Conservation (phyloP, 2,797 vertebrate species). For the Gallinago solitaria region DNA sequence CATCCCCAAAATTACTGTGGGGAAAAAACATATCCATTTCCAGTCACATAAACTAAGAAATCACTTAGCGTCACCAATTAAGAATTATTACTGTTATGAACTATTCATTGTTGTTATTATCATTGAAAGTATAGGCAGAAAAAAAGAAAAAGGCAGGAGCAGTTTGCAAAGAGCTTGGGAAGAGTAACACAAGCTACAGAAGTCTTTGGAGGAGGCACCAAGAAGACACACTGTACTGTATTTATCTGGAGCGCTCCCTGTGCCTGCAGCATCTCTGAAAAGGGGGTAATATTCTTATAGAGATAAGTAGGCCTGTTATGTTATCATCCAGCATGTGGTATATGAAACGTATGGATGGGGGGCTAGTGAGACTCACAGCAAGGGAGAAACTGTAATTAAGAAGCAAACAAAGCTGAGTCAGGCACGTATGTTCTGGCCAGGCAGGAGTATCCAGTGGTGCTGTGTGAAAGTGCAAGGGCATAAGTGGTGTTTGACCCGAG, state of each 20-base stretch:
- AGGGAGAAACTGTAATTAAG: not conserved
- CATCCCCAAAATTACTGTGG: not conserved
- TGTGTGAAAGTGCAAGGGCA: fast-evolving
- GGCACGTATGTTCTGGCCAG: not conserved
- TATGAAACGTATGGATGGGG: not conserved
- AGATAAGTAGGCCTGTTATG: not conserved
- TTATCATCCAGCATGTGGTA: not conserved
- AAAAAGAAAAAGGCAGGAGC: not conserved
- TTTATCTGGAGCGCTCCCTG: not conserved
- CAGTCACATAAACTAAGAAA: not conserved
- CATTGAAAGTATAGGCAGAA: not conserved
- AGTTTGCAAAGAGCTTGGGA: not conserved
- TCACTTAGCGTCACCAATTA: not conserved
- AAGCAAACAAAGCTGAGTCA: slow-evolving; percentile 19
- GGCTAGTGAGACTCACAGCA: not conserved
- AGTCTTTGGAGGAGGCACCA: not conserved
- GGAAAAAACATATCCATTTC: not conserved
- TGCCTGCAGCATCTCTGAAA: not conserved
- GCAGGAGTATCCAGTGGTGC: not conserved
- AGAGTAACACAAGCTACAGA: not conserved
- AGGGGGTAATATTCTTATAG: not conserved
- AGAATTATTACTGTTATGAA: not conserved
- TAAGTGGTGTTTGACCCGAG: not conserved
- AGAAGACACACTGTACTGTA: not conserved
- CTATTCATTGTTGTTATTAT: not conserved